Evolutionary conservation across 2,113 vertebrate species (phyloP).

Genomic region (Platichthys flesus): DNA sequence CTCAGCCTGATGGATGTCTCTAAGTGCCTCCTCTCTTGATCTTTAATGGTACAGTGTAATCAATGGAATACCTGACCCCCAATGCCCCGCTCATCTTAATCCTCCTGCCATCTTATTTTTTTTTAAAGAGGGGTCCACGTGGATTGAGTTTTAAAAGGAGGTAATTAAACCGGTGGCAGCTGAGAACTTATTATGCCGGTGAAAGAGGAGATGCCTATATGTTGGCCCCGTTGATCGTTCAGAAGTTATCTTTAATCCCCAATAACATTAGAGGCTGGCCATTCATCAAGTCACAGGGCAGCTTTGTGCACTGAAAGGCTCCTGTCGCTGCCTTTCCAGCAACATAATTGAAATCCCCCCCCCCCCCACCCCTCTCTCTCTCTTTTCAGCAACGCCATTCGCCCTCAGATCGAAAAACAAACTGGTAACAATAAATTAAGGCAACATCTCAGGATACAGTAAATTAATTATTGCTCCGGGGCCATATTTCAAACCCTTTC

Average conservation of each 20-base stretch:
- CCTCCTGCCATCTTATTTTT: conserved; percentile 70
- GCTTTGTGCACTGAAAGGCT: conserved; percentile 78
- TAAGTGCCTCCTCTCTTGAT: conserved; percentile 77
- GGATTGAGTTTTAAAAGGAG: conserved; percentile 84
- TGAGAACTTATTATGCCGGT: conserved; percentile 83
- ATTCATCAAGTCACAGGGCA: conserved; percentile 84
- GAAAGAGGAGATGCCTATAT: conserved; percentile 83
- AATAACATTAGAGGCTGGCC: conserved; percentile 82
- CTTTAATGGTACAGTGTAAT: conserved; percentile 81
- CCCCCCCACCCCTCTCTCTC: background rate
- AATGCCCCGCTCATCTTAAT: conserved; percentile 69
- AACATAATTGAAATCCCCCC: conserved; percentile 78
- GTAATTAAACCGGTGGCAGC: conserved; percentile 85
- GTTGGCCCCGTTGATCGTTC: conserved; percentile 78
- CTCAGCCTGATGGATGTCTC: conserved; percentile 78
- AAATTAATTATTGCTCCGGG: conserved; percentile 57
- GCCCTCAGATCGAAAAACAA: conserved; percentile 75
- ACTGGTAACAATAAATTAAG: conserved; percentile 78
- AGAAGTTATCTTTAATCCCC: conserved; percentile 86
- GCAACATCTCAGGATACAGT: conserved; percentile 60
- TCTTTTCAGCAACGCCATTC: conserved; percentile 42
- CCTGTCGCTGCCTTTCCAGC: conserved; percentile 70
- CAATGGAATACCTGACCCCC: conserved; percentile 80
- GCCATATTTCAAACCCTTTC: conserved; percentile 31
- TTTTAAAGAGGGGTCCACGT: conserved; percentile 71